Evolutionary conservation across 2,113 vertebrate genomes (phyloP).

Genomic region (Antennarius striatus): DNA sequence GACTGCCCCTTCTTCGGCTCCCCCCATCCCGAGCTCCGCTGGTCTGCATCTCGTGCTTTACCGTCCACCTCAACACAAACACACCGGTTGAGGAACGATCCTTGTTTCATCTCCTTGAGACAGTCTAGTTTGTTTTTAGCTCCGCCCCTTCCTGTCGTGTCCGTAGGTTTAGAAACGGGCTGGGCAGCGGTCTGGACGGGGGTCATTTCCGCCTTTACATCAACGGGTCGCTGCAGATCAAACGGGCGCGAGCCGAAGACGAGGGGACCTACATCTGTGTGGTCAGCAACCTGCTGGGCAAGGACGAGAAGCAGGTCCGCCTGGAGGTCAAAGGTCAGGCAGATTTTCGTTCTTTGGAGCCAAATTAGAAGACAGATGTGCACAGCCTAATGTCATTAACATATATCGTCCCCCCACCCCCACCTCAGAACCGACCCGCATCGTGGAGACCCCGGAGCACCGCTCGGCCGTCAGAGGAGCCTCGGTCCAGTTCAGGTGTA

Average conservation of each 20-base stretch:
- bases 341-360: neutral
- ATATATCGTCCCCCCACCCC: no score
- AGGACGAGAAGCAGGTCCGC: conserved; percentile 88
- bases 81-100: no score
- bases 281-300: conserved; percentile 91
- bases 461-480: conserved; percentile 81
- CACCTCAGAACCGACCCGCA: conserved; percentile 87
- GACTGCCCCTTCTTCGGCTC: conserved; percentile 97
- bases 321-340: conserved; percentile 96
- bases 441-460: conserved; percentile 85
- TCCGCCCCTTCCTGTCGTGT: neutral
- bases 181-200: conserved; percentile 92
- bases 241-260: conserved; percentile 85
- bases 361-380: no score
- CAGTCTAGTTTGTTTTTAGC: neutral
- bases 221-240: conserved; percentile 93
- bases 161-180: conserved; percentile 96
- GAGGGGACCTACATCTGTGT: conserved; percentile 97
- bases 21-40: conserved; percentile 88
- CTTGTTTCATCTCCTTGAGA: neutral
- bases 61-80: neutral
- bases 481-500: conserved; percentile 85
- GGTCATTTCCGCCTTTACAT: conserved; percentile 89
- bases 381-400: no score
- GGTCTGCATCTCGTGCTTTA: conserved; percentile 79